phyloP scores from a whole-genome alignment of 2,113 vertebrate genomes.

The Danionella cerebrum region DNA sequence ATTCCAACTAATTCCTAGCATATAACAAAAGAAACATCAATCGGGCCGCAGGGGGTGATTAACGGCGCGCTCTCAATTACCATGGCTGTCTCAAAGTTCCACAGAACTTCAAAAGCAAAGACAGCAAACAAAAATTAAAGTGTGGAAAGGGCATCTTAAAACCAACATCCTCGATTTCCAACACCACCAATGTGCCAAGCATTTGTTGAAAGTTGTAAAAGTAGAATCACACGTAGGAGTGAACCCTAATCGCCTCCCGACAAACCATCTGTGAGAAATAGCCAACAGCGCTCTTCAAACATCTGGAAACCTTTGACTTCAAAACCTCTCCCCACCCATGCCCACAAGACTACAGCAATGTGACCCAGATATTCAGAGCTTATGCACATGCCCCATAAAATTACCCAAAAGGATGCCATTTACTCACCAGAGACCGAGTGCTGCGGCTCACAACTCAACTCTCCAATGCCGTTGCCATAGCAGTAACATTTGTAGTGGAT shows the following conservation, averaged over 20 bases:
- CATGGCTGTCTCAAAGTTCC: too few relatives aligned
- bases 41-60: neutral
- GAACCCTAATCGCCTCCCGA: neutral
- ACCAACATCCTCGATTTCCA: constrained; percentile 10
- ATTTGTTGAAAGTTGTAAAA: constrained; percentile 30
- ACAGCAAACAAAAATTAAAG: constrained; percentile 9
- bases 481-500: constrained; percentile 89
- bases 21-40: neutral
- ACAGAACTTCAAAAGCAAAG: constrained; percentile 31
- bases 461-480: constrained; percentile 88
- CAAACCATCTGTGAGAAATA: constrained; percentile 24
- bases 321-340: constrained; percentile 20
- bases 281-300: constrained; percentile 21
- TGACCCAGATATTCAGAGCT: neutral
- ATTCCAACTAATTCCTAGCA: neutral
- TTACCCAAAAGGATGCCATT: neutral
- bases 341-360: constrained; percentile 23
- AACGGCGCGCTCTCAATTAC: constrained; percentile 5
- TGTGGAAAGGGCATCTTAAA: constrained; percentile 12
- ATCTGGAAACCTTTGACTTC: constrained; percentile 35
- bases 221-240: constrained; percentile 17
- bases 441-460: constrained; percentile 87
- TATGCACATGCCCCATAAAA: constrained; percentile 3
- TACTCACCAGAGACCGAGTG: constrained; percentile 75
- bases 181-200: constrained; percentile 1